These are phyloP conservation scores for Xanthia togata DNA, from an alignment of 2,888 invertebrate genomes.

Conservation along the genomic window DNA sequence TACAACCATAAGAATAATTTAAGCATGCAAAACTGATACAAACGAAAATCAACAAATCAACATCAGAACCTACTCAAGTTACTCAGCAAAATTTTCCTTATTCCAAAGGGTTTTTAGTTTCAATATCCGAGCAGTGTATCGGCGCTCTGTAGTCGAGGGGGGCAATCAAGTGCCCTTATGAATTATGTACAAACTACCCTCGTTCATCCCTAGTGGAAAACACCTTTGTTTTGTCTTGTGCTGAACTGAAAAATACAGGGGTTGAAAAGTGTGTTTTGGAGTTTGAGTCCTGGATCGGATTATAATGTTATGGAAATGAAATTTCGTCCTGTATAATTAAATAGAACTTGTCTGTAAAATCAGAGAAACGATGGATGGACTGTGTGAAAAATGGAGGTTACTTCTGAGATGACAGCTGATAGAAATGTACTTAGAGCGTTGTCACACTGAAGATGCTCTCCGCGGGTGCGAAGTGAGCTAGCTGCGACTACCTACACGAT, in stretches of 20 bases:
- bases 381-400: background rate
- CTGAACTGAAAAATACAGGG: constrained; percentile 29
- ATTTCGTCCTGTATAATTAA: background rate
- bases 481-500: too few relatives aligned
- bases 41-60: background rate
- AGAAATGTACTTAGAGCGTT: background rate
- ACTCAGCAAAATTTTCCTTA: constrained; percentile 15
- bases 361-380: background rate
- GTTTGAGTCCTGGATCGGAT: background rate
- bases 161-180: constrained; percentile 67
- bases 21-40: background rate
- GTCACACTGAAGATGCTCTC: too few relatives aligned
- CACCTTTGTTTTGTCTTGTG: constrained; percentile 59
- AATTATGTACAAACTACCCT: constrained; percentile 66
- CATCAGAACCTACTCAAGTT: background rate
- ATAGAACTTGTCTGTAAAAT: background rate
- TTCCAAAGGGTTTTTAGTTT: constrained; percentile 45
- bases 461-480: too few relatives aligned
- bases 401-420: background rate
- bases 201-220: constrained; percentile 36
- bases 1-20: background rate
- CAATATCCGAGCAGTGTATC: constrained; percentile 54
- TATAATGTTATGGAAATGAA: background rate
- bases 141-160: constrained; percentile 26
- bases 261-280: background rate